Evolutionary conservation across 1,140 invertebrate species (phyloP), one percentile per base, ranked within the genome.

Genomic region (Drosophila rufa): DNA sequence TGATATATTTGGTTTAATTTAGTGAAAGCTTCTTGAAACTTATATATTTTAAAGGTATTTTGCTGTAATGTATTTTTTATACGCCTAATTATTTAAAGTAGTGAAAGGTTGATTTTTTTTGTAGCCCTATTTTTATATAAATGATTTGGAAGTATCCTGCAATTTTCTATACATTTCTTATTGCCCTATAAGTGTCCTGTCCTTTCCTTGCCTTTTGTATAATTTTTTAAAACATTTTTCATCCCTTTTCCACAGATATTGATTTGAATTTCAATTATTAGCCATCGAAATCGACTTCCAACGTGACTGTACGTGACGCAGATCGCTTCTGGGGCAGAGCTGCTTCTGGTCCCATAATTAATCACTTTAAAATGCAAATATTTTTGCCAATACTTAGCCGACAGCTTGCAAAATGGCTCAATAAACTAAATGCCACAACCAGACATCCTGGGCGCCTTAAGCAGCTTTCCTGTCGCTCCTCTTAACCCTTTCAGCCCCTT

Each of bases 281-380:
- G 11, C n/a, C 4, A n/a, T 19, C 9, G 25, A 17, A 38, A 60
- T 59, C 11, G 46, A 73, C 38, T 51, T 43, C 8, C n/a, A 14
- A 11, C n/a, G 14, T 38, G 67, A 60, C 69, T 73, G 67, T 60
- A 48, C 48, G 33, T 51, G 22, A 56, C 17, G 17, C 27, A 66
- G 25, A 50, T 30, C 27, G 33, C 17, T 14, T 22, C 27, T 30
- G 27, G 27, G 27, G 27, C 27, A 6, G 27, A 30, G 27, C 25
- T 45, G 11, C 36, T 25, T 1, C 22, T 25, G 22, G 22, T 40
- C 9, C 2, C 8, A 68, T 75, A 68, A 86, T 86, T 86, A 86
- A 85, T 85, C 79, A 79, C 77, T 87, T 75, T 71, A 82, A 79
- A 87, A 79, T 79, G 79, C 59, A 82, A 85, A 85, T 82, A 86